Evolutionary conservation across 2,888 invertebrate species (phyloP).

Genomic region (Callosobruchus maculatus): DNA sequence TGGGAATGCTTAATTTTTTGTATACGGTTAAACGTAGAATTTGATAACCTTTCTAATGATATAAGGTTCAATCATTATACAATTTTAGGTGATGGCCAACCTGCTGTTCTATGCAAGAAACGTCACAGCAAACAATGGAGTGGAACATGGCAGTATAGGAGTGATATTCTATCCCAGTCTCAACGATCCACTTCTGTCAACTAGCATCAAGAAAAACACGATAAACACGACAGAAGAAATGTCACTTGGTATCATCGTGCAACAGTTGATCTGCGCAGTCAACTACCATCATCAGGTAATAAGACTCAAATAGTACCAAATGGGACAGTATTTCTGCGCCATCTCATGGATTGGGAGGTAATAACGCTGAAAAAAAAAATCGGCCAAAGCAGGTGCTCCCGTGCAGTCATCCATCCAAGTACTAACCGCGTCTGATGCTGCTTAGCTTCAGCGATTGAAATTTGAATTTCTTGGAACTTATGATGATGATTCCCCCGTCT

Average conservation of each 20-base stretch:
- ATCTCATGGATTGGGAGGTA: too few species aligned
- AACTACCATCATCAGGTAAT: slow-evolving; percentile 51
- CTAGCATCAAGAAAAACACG: slow-evolving; percentile 24
- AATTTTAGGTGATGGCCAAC: slow-evolving; percentile 60
- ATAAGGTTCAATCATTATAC: not conserved
- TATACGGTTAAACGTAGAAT: too few species aligned
- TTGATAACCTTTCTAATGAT: too few species aligned
- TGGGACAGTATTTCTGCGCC: too few species aligned
- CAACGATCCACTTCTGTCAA: slow-evolving; percentile 41
- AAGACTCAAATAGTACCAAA: not conserved
- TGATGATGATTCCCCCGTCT: too few species aligned
- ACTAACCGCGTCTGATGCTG: too few species aligned
- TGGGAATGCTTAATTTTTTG: too few species aligned
- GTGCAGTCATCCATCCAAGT: too few species aligned
- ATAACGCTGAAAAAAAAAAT: too few species aligned
- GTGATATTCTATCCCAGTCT: slow-evolving; percentile 55
- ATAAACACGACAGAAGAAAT: slow-evolving; percentile 44
- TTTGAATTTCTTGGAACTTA: too few species aligned
- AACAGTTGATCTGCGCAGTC: slow-evolving; percentile 56
- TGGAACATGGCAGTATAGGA: slow-evolving; percentile 53
- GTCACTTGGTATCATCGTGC: slow-evolving; percentile 54
- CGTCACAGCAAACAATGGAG: slow-evolving; percentile 56
- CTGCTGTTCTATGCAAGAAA: slow-evolving; percentile 69
- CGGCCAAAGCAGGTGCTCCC: too few species aligned
- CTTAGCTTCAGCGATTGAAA: too few species aligned